Evolutionary conservation across 2,113 vertebrate genomes (phyloP).

Genomic region (Donacobius atricapilla): DNA sequence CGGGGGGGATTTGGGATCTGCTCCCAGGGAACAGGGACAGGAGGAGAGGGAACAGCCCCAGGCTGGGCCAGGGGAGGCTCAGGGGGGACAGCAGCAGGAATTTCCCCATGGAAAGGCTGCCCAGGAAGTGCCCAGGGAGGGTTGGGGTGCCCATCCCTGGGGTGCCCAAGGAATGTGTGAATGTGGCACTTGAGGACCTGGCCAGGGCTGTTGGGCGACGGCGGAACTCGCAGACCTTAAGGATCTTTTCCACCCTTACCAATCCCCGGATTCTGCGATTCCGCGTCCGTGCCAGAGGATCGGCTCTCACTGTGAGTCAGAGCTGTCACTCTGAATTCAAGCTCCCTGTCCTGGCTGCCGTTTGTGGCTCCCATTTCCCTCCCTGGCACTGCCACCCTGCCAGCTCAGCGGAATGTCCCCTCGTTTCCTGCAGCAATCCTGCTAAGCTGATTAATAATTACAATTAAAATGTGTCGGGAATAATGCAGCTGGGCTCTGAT

Average conservation of each 20-base stretch:
- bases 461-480: neutral
- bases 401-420: neutral
- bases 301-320: neutral
- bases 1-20: no score
- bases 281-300: neutral
- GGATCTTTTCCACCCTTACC: accelerated
- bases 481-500: neutral
- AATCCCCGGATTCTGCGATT: neutral
- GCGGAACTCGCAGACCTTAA: accelerated
- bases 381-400: neutral
- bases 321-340: neutral
- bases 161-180: accelerated
- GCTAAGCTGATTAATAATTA: neutral
- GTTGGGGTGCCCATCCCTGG: neutral
- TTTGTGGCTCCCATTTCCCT: neutral
- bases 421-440: neutral
- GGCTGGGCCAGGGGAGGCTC: neutral
- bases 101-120: neutral
- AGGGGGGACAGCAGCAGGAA: neutral
- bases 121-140: neutral
- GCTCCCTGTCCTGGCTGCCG: neutral
- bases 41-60: no score
- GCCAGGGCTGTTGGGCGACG: neutral
- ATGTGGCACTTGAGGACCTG: neutral
- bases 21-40: no score